Conservation (phyloP, 2,113 vertebrate species). For the Melanotaenia duboulayi region DNA sequence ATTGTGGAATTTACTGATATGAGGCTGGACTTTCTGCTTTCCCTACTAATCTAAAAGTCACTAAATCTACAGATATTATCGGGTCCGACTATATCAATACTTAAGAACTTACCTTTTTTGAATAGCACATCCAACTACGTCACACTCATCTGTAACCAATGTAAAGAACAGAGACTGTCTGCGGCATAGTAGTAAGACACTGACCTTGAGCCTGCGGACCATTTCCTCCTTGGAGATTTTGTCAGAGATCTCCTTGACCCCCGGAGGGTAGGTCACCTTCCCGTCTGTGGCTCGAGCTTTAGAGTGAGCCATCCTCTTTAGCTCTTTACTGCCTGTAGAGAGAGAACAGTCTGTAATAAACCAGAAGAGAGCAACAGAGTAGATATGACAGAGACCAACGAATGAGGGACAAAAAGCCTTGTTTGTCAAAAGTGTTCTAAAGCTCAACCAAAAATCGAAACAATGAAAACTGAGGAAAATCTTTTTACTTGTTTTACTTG, state of each 20-base stretch:
- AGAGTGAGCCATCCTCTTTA: conserved; percentile 97
- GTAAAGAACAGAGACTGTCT: not conserved
- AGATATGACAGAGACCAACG: not conserved
- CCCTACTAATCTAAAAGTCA: too few species aligned
- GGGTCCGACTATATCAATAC: too few species aligned
- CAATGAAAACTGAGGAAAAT: conserved; percentile 4
- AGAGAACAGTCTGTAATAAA: conserved; percentile 15
- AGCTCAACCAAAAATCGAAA: not conserved
- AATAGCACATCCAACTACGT: not conserved
- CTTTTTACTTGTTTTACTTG: conserved; percentile 34
- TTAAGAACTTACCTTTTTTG: not conserved
- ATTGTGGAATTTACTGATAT: too few species aligned
- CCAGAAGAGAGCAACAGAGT: not conserved
- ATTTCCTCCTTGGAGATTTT: conserved; percentile 99
- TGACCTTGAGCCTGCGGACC: conserved; percentile 97
- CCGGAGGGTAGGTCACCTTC: conserved; percentile 99
- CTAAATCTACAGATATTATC: too few species aligned
- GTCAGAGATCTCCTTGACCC: conserved; percentile 99
- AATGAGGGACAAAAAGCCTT: not conserved
- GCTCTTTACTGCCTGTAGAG: conserved; percentile 82
- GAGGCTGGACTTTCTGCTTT: too few species aligned
- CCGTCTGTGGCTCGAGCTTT: conserved; percentile 97
- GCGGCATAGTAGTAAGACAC: not conserved
- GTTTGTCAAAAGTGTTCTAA: conserved; percentile 1
- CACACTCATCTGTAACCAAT: not conserved